Evolutionary conservation across 2,113 vertebrate genomes (phyloP).

Genomic region (Meleagris gallopavo): DNA sequence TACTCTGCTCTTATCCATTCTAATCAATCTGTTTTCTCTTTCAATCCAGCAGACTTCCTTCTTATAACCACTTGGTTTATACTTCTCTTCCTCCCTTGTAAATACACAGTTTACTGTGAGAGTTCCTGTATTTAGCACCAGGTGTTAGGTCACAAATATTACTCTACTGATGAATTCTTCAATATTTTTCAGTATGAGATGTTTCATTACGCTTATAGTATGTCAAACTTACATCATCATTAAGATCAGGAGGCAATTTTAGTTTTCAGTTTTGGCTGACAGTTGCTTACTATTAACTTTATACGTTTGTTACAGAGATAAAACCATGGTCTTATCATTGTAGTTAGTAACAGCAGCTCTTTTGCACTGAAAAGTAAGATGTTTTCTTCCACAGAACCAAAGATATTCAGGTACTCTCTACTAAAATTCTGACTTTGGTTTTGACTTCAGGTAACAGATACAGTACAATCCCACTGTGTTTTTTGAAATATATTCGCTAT

Average conservation of each 20-base stretch:
- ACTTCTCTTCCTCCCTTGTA: neutral
- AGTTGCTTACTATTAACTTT: neutral
- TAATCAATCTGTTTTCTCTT: neutral
- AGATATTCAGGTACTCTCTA: neutral
- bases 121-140: neutral
- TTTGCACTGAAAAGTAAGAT: neutral
- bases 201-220: neutral
- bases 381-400: neutral
- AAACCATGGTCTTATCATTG: neutral
- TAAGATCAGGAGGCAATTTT: neutral
- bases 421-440: neutral
- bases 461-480: neutral
- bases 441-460: neutral
- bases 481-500: neutral
- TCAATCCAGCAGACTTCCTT: neutral
- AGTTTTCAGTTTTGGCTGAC: neutral
- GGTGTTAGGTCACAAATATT: neutral
- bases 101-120: neutral
- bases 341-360: neutral
- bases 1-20: neutral
- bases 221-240: neutral
- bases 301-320: neutral
- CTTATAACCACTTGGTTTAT: neutral
- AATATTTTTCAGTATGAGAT: neutral
- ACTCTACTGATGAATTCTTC: neutral